Base-by-base conservation (phyloP, 1,140 invertebrate genomes). In the Zophobas atratus region DNA sequence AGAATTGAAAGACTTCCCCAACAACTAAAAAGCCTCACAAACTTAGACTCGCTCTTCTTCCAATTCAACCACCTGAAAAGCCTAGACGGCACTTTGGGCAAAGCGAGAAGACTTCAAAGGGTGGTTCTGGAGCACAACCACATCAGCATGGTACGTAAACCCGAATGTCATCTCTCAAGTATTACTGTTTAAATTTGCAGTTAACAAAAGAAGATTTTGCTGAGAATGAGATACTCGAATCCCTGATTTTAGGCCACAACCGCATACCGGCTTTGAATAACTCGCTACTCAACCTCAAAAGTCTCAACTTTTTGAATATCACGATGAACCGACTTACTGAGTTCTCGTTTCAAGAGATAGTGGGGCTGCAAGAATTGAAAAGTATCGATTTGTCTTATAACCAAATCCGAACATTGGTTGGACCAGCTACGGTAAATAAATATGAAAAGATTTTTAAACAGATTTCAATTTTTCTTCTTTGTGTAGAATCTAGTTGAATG, bases 371-470 rank as follows among this genome's bases (percentile, higher is more conserved):
- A 20, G 89, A 89, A 70, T 83, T 96, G 0, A 89, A 89, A 53
- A 85, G 91, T 1, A 89, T 95, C 4, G 94, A 95, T 86, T 86
- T 95, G 4, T 95, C 94, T 0, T 89, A 91, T 84, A 96, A 96
- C 84, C 90, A 89, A 84, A 95, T 96, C 43, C 88, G 86, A 35
- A 89, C 87, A 33, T 85, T 96, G 0, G 89, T 89, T 36, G 92
- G 92, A 48, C 90, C 91, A 34, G 91, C 91, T 49, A 92, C 93
- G 88, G 92, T 93, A 87, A 86, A 86, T 84, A n/a, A 6, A 32
- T 39, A 32, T 6, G 4, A 41, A 41, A 63, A 38, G 36, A 8
- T 38, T 60, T 6, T 74, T 33, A 41, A 71, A 73, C 51, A 55
- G 1, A 51, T 70, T 77, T 4, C 3, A 8, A 3, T 32, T 70